phyloP scores from a whole-genome alignment of 2,113 vertebrate species.

The Festucalex cinctus region DNA sequence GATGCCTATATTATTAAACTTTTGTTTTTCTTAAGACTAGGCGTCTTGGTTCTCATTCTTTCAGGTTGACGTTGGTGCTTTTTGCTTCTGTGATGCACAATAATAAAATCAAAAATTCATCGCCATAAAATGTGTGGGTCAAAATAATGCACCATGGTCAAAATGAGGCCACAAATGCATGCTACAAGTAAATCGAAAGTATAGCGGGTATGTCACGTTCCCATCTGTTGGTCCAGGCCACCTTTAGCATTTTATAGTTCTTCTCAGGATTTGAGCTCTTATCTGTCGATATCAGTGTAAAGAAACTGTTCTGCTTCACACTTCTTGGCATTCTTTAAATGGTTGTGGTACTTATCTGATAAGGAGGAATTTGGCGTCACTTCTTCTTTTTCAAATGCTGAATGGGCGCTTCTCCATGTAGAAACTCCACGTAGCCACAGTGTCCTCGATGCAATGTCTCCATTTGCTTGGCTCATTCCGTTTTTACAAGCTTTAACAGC shows the following conservation, averaged over 20 bases:
- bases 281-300: conserved; percentile 22
- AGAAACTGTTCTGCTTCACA: conserved; percentile 10
- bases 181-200: too few species aligned
- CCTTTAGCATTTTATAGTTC: conserved; percentile 1
- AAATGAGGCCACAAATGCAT: background rate
- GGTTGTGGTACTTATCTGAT: conserved; percentile 30
- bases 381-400: conserved; percentile 13
- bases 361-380: conserved; percentile 22
- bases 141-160: background rate
- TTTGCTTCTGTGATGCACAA: background rate
- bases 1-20: background rate
- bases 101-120: background rate
- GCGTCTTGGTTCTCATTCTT: background rate
- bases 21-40: background rate
- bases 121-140: background rate
- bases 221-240: background rate
- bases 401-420: background rate
- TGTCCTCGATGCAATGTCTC: conserved; percentile 29
- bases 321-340: conserved; percentile 49
- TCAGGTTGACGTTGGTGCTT: background rate
- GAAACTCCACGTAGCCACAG: background rate
- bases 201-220: background rate
- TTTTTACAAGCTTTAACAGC: conserved; percentile 30
- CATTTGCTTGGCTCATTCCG: conserved; percentile 31
- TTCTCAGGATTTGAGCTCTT: conserved; percentile 1